Base-by-base conservation (phyloP, 2,797 vertebrate species). In the Remorina albescens region DNA sequence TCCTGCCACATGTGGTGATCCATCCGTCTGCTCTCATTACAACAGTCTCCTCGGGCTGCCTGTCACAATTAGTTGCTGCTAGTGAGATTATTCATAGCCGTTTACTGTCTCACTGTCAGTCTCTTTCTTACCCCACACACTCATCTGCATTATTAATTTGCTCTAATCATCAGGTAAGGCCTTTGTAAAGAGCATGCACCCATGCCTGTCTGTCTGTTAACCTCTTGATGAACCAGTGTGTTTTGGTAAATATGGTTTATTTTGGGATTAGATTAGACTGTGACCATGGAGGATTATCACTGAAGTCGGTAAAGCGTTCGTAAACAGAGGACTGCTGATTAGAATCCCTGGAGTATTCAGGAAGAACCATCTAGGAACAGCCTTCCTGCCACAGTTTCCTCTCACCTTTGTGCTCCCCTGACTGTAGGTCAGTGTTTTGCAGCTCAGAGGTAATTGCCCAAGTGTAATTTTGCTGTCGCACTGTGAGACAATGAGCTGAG, bases 71-170 rank as follows among this genome's bases (percentile, higher is more conserved):
- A 2, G 12, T 25, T 55, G 64, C 41, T 10, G 15, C 51, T 12
- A 12, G 26, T 68, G 70, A 67, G 60, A 67, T 68, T 78, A 65
- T 73, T 80, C 42, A 51, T 18, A 42, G 39, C 37, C 26, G 4
- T 53, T 78, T 28, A 39, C 55, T 78, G 49, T 80, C 30, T 63
- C 11, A 10, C 42, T 49, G 60, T 67, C 69, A 65, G 49, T 67
- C 11, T 50, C 42, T 19, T 44, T 34, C 21, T 25, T 19, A 34
- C 44, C 19, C 41, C 59, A 34, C 53, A 23, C 71, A 21, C 64
- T 72, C 65, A 64, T 78, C 49, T 71, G 58, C 64, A 78, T 88
- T 42, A 50, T 64, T 71, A 71, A 74, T 57, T 60, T 59, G 23
- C 46, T 23, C 36, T 76, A 70, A 80, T 74, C 64, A 70, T 53